These are phyloP conservation scores for Coleophora flavipennella DNA, from an alignment of 2,888 invertebrate genomes.

Conservation along the genomic window DNA sequence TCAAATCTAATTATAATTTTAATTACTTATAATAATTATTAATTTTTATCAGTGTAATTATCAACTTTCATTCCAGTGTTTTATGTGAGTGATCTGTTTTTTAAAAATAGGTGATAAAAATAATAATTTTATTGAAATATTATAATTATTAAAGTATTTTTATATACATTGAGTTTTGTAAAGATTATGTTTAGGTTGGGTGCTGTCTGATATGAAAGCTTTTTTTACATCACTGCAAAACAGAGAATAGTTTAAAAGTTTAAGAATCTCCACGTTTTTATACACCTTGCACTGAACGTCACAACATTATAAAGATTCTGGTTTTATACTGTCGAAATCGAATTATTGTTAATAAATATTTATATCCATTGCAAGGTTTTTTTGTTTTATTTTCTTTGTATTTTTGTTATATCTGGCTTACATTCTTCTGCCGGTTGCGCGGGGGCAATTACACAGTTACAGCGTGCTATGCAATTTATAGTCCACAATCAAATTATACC, in stretches of 20 bases:
- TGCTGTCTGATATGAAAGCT: constrained; percentile 49
- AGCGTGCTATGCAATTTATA: constrained; percentile 68
- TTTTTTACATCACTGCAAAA: constrained; percentile 34
- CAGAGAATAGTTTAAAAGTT: constrained; percentile 1
- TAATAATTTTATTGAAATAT: constrained; percentile 46
- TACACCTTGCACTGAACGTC: constrained; percentile 26
- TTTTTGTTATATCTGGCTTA: background rate
- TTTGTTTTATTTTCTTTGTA: constrained; percentile 52
- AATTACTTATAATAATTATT: constrained; percentile 38
- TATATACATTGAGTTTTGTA: constrained; percentile 49
- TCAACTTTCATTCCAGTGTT: constrained; percentile 66
- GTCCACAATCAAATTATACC: constrained; percentile 24
- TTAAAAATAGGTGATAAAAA: constrained; percentile 29
- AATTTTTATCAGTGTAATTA: constrained; percentile 22
- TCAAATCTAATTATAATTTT: constrained; percentile 26
- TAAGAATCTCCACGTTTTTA: constrained; percentile 53
- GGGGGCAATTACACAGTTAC: constrained; percentile 33
- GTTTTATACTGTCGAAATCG: constrained; percentile 41
- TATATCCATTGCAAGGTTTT: constrained; percentile 57
- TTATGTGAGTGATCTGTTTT: constrained; percentile 34
- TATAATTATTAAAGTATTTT: constrained; percentile 43
- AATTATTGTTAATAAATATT: constrained; percentile 70
- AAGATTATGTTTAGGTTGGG: constrained; percentile 33
- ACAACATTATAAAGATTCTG: constrained; percentile 37
- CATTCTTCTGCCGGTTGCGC: background rate